Percentiles rank a stretch among this genome's conserved stretches.
Conservation (phyloP, 2,888 invertebrate species). For the Crocallis elinguaria region DNA sequence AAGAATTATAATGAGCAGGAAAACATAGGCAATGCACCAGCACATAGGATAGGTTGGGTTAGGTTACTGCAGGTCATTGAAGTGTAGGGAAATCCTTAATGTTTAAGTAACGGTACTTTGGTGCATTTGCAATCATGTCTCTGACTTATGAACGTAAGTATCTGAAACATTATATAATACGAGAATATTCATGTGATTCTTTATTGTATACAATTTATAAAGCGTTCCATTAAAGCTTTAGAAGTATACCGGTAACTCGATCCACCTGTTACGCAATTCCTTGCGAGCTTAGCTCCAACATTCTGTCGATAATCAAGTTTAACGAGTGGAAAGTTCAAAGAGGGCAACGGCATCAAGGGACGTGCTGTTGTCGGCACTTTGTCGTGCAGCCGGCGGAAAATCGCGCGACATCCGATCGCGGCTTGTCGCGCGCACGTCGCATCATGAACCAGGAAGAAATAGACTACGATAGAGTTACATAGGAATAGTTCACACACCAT, state of each 20-base stretch:
- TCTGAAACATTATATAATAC: background rate
- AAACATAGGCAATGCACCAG: conserved; percentile 40
- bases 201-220: background rate
- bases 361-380: conserved; percentile 61
- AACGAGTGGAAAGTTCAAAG: conserved; percentile 79
- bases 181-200: background rate
- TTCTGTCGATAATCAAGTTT: conserved; percentile 76
- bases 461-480: conserved; percentile 18
- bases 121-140: conserved; percentile 13
- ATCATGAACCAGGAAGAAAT: conserved; percentile 61
- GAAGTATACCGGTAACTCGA: conserved; percentile 46
- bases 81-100: conserved; percentile 34
- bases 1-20: conserved; percentile 42
- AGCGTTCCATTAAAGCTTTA: background rate
- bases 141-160: background rate
- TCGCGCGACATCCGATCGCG: conserved; percentile 65
- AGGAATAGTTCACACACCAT: conserved; percentile 27
- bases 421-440: conserved; percentile 39
- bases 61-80: conserved; percentile 40
- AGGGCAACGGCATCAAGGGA: conserved; percentile 65
- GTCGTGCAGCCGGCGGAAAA: conserved; percentile 69
- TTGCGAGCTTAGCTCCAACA: conserved; percentile 48
- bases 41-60: conserved; percentile 37
- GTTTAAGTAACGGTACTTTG: conserved; percentile 22
- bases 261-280: conserved; percentile 61